Evolutionary conservation across 1,140 invertebrate genomes (phyloP).

Genomic region (Planococcus citri): DNA sequence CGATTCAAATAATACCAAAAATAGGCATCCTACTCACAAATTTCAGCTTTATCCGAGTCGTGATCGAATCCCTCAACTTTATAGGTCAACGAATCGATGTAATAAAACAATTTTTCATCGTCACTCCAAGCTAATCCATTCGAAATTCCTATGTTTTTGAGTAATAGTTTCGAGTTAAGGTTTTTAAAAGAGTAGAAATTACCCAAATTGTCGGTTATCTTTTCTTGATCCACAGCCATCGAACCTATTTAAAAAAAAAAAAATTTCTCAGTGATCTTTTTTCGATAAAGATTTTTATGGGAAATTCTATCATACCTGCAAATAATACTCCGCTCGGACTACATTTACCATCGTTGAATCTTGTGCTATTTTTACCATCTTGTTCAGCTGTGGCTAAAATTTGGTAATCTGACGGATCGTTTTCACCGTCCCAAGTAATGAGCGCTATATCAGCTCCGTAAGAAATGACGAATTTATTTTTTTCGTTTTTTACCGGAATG

Average conservation of each 20-base stretch:
- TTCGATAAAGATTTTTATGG: too few species aligned
- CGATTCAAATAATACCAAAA: background rate
- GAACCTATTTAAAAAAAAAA: background rate
- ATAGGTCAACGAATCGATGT: constrained; percentile 29
- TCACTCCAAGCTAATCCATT: constrained; percentile 41
- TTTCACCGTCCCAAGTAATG: constrained; percentile 31
- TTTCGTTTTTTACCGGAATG: constrained; percentile 26
- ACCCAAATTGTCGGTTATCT: background rate
- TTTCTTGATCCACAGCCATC: background rate
- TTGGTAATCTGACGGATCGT: background rate
- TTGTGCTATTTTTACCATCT: background rate
- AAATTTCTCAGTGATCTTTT: background rate
- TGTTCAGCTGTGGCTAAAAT: background rate
- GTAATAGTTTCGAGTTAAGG: background rate
- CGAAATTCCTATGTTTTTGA: constrained; percentile 32
- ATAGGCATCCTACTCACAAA: constrained; percentile 28
- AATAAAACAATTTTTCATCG: constrained; percentile 36
- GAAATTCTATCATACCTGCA: background rate
- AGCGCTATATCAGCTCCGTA: constrained; percentile 21
- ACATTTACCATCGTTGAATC: constrained; percentile 51
- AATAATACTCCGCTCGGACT: background rate
- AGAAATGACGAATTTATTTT: constrained; percentile 27
- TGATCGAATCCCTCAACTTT: constrained; percentile 29
- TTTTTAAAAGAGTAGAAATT: constrained; percentile 3
- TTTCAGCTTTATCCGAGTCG: constrained; percentile 26